phyloP scores from a whole-genome alignment of 2,113 vertebrate genomes.

The Lampris incognitus region DNA sequence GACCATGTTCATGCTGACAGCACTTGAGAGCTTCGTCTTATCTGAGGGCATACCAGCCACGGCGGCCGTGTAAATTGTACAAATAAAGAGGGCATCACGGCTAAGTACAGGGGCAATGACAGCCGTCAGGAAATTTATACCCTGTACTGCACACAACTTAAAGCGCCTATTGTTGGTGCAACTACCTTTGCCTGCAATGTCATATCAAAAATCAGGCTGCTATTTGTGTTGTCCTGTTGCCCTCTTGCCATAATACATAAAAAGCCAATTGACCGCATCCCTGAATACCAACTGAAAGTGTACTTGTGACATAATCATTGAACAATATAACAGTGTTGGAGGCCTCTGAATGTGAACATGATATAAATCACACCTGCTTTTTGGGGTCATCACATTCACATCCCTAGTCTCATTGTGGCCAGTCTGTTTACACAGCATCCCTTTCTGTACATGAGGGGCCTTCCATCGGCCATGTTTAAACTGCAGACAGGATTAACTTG shows the following conservation, averaged over 20 bases:
- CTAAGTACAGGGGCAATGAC: too few species aligned
- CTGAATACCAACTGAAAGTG: conserved; percentile 5
- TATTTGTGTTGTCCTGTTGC: background rate
- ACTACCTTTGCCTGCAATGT: background rate
- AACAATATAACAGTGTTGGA: background rate
- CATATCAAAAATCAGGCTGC: background rate
- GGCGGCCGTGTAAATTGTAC: too few species aligned
- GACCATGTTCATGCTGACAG: too few species aligned
- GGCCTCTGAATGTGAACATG: conserved; percentile 27
- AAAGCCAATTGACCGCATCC: background rate
- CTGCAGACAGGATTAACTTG: conserved; percentile 70
- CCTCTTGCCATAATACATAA: background rate
- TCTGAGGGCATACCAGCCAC: too few species aligned
- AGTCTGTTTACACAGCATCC: conserved; percentile 57
- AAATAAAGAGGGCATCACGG: too few species aligned
- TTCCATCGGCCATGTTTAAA: conserved; percentile 71
- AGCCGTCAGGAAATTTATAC: too few species aligned
- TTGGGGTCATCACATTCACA: conserved; percentile 16
- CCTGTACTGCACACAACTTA: background rate
- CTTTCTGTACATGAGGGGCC: conserved; percentile 39
- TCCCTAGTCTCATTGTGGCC: conserved; percentile 27
- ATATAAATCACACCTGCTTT: conserved; percentile 42
- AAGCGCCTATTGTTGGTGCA: background rate
- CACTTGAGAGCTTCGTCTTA: too few species aligned
- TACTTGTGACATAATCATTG: conserved; percentile 15